Evolutionary conservation across 2,113 vertebrate species (phyloP).

Genomic region (Neolamprologus devosi): DNA sequence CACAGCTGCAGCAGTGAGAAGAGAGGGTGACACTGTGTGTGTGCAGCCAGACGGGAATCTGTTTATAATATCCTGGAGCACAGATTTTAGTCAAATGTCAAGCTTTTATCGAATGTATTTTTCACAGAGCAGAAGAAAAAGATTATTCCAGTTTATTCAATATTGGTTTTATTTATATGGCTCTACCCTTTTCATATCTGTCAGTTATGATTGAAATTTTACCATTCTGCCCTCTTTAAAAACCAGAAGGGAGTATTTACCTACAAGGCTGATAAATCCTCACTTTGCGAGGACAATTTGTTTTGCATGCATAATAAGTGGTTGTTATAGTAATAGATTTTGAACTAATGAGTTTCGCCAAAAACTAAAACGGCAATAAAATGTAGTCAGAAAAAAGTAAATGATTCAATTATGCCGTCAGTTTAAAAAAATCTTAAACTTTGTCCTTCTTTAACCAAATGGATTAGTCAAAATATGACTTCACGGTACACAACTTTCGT

Average conservation of each 20-base stretch:
- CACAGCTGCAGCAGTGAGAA: constrained; percentile 49
- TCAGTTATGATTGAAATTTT: not conserved
- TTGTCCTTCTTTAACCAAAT: not conserved
- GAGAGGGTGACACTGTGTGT: constrained; percentile 8
- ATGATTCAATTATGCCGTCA: not conserved
- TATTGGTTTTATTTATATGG: not conserved
- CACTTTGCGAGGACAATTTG: not conserved
- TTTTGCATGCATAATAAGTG: not conserved
- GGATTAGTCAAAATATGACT: not conserved
- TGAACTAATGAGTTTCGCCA: not conserved
- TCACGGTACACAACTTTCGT: not conserved
- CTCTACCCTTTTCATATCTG: not conserved
- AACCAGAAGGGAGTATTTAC: not conserved
- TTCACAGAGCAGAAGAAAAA: not conserved
- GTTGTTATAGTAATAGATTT: not conserved
- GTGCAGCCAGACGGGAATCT: constrained; percentile 10
- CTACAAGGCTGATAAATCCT: not conserved
- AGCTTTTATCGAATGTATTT: not conserved
- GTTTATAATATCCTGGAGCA: constrained; percentile 35
- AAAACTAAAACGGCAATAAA: not conserved
- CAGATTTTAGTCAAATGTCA: constrained; percentile 32
- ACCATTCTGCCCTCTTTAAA: not conserved
- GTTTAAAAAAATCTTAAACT: not conserved
- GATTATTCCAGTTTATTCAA: not conserved
- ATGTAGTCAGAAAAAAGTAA: not conserved